Evolutionary conservation across 2,888 invertebrate species (phyloP).

Genomic region (Bellardia pandia): DNA sequence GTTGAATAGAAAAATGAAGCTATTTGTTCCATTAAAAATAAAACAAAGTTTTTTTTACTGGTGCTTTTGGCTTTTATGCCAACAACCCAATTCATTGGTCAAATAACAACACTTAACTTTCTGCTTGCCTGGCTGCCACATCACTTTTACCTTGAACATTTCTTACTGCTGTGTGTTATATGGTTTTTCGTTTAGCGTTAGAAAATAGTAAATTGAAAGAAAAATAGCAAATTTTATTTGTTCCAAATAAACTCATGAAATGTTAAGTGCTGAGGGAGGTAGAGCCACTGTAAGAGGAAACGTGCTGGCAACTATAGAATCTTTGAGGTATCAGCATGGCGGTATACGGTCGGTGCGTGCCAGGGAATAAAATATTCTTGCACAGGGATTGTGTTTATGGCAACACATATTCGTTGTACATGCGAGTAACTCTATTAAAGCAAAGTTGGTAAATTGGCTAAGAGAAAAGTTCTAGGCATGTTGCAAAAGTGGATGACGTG

Average conservation of each 20-base stretch:
- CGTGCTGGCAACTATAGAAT: constrained; percentile 36
- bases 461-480: constrained; percentile 12
- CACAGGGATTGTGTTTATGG: neutral
- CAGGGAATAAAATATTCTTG: constrained; percentile 3
- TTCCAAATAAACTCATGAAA: constrained; percentile 16
- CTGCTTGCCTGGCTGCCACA: constrained; percentile 61
- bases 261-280: neutral
- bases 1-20: constrained; percentile 54
- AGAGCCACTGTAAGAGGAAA: constrained; percentile 23
- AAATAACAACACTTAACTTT: constrained; percentile 67
- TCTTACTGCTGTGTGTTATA: constrained; percentile 16
- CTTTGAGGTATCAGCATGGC: constrained; percentile 13
- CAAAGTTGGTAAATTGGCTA: constrained; percentile 31
- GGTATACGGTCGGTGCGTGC: neutral
- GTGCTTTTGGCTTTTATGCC: constrained; percentile 43
- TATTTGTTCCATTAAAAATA: constrained; percentile 44
- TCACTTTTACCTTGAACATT: constrained; percentile 56
- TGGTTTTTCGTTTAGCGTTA: neutral
- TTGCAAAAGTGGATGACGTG: constrained; percentile 24
- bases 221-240: constrained; percentile 16
- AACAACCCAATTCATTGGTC: constrained; percentile 61
- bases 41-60: constrained; percentile 32
- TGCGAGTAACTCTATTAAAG: constrained; percentile 4
- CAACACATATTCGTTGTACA: neutral
- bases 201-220: neutral